phyloP scores from a whole-genome alignment of 2,888 invertebrate genomes.

The Limnephilus lunatus region DNA sequence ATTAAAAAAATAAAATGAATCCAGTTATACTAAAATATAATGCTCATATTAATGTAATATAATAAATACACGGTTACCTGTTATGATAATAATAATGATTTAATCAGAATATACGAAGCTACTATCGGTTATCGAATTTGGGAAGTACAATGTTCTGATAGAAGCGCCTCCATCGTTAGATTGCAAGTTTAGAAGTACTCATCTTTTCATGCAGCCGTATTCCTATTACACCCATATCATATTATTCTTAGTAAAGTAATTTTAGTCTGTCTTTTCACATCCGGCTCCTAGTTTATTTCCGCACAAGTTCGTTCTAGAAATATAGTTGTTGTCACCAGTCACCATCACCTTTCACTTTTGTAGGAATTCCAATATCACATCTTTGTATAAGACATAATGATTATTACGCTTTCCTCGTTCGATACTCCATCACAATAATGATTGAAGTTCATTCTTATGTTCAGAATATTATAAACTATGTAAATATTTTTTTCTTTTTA shows the following conservation, averaged over 20 bases:
- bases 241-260: background rate
- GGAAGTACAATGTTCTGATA: background rate
- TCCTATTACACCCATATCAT: background rate
- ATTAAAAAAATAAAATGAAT: background rate
- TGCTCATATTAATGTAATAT: background rate
- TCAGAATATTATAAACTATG: constrained; percentile 6
- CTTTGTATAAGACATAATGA: constrained; percentile 11
- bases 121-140: background rate
- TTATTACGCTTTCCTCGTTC: constrained; percentile 53
- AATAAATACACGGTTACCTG: background rate
- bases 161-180: background rate
- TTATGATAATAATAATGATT: background rate
- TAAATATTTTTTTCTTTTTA: constrained; percentile 52
- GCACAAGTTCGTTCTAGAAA: constrained; percentile 26
- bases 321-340: background rate
- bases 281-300: constrained; percentile 19
- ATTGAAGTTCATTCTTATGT: background rate
- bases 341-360: constrained; percentile 16
- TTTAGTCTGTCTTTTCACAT: constrained; percentile 30
- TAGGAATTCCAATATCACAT: background rate
- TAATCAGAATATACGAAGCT: background rate
- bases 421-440: background rate
- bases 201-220: background rate
- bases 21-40: background rate
- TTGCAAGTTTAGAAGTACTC: background rate